Conservation (phyloP, 92 coral and sea anemone genomes). For the Plumapathes pennacea region DNA sequence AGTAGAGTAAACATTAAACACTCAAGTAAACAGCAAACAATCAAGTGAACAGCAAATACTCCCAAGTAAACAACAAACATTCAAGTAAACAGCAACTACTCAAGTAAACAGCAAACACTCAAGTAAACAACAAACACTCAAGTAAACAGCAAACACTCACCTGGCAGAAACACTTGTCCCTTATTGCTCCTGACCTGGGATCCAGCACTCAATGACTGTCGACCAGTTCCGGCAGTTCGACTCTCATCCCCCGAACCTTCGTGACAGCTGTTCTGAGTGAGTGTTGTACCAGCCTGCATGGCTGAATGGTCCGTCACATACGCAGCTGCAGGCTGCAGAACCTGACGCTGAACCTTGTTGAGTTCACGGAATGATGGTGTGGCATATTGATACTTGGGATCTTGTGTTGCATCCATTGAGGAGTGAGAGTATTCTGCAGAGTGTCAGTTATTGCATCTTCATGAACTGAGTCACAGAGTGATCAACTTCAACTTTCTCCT, state of each 20-base stretch:
- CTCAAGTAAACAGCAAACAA: too few species aligned
- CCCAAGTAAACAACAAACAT: too few species aligned
- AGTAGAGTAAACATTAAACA: too few species aligned
- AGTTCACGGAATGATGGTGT: conserved; percentile 90
- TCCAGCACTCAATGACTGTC: conserved; percentile 80
- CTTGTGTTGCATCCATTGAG: conserved; percentile 50
- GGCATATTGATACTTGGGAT: conserved; percentile 50
- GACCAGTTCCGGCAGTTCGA: conserved; percentile 13
- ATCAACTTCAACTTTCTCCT: not conserved
- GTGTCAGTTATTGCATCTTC: not conserved
- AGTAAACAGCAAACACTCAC: conserved; percentile 33
- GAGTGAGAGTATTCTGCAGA: conserved; percentile 76
- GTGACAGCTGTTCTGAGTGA: conserved; percentile 31
- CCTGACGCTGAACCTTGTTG: conserved; percentile 90
- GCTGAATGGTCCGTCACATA: conserved; percentile 53
- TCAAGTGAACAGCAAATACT: too few species aligned
- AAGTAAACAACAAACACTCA: too few species aligned
- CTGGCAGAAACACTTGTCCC: conserved; percentile 80
- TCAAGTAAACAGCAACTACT: too few species aligned
- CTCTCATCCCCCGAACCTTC: conserved; percentile 48
- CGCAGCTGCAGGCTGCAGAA: conserved; percentile 78
- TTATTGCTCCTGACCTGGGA: conserved; percentile 57
- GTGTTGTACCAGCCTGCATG: conserved; percentile 17
- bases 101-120: too few species aligned
- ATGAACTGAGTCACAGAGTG: not conserved